phyloP scores from a whole-genome alignment of 2,797 vertebrate genomes.

The Rhyacichthys aspro region DNA sequence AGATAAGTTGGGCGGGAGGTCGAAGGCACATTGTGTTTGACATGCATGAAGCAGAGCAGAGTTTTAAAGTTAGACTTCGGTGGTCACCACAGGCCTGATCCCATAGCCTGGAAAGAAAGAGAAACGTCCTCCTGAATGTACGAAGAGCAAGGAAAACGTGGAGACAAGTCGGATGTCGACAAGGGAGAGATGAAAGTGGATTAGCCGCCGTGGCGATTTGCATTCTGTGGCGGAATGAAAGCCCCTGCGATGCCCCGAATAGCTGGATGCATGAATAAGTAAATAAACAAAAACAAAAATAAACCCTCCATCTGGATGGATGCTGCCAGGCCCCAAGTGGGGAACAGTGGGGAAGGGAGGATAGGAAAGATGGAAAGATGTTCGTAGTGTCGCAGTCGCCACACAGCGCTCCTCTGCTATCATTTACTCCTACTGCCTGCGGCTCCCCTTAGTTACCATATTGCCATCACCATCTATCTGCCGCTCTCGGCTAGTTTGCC shows the following conservation, averaged over 20 bases:
- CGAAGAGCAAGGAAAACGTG: conserved; percentile 45
- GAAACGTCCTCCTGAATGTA: conserved; percentile 51
- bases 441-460: conserved; percentile 45
- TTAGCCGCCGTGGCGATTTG: conserved; percentile 78
- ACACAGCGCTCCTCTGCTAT: conserved; percentile 48
- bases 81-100: conserved; percentile 52
- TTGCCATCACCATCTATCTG: conserved; percentile 58
- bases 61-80: conserved; percentile 19
- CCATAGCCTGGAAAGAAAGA: conserved; percentile 17
- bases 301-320: conserved; percentile 84
- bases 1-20: conserved; percentile 30
- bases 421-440: conserved; percentile 33
- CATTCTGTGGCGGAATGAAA: conserved; percentile 77
- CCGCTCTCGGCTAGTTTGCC: conserved; percentile 65
- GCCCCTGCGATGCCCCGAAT: conserved; percentile 76
- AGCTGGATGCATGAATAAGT: conserved; percentile 83
- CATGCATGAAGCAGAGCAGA: conserved; percentile 44
- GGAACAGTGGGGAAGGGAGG: conserved; percentile 63
- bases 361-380: conserved; percentile 29
- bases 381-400: conserved; percentile 44
- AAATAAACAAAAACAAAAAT: conserved; percentile 85
- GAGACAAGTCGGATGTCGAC: conserved; percentile 66
- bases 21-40: conserved; percentile 40
- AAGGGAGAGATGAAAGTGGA: conserved; percentile 78
- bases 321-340: conserved; percentile 74